Evolutionary conservation across 2,888 invertebrate genomes (phyloP).

Genomic region (Monochamus alternatus): DNA sequence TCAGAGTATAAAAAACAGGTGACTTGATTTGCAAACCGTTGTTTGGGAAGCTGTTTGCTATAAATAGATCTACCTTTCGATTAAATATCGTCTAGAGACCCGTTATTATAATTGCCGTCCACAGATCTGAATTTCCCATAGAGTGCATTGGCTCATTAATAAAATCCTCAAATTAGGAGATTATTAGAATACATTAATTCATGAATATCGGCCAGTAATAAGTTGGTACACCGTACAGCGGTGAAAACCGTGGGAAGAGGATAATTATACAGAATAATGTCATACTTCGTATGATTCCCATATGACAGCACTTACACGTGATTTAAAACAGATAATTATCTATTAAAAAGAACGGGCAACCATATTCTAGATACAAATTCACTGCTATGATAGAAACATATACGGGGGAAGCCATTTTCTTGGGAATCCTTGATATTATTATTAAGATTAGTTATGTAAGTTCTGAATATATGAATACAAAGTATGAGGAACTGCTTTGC

Average conservation of each 20-base stretch:
- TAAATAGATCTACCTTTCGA: constrained; percentile 4
- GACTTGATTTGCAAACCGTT: neutral
- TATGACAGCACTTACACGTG: constrained; percentile 15
- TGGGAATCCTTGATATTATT: constrained; percentile 7
- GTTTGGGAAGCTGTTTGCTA: neutral
- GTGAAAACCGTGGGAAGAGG: constrained; percentile 35
- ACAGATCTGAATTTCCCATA: constrained; percentile 11
- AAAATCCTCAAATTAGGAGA: constrained; percentile 3
- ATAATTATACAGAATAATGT: constrained; percentile 26
- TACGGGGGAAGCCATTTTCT: constrained; percentile 10
- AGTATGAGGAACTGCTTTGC: constrained; percentile 6
- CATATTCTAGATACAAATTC: constrained; percentile 1
- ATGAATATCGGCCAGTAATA: constrained; percentile 7
- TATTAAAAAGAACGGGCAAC: neutral
- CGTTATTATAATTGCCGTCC: constrained; percentile 6
- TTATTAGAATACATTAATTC: constrained; percentile 5
- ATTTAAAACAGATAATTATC: constrained; percentile 8
- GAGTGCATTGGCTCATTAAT: constrained; percentile 1
- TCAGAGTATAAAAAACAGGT: neutral
- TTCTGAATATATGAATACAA: constrained; percentile 8
- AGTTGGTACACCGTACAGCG: constrained; percentile 12
- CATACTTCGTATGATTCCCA: constrained; percentile 26
- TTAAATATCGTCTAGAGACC: neutral
- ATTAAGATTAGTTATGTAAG: constrained; percentile 10
- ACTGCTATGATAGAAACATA: neutral